A percentile compares a stretch with the other conserved stretches of the same genome.
phyloP scores from a whole-genome alignment of 2,797 vertebrate species.

The Neosalanx taihuensis region DNA sequence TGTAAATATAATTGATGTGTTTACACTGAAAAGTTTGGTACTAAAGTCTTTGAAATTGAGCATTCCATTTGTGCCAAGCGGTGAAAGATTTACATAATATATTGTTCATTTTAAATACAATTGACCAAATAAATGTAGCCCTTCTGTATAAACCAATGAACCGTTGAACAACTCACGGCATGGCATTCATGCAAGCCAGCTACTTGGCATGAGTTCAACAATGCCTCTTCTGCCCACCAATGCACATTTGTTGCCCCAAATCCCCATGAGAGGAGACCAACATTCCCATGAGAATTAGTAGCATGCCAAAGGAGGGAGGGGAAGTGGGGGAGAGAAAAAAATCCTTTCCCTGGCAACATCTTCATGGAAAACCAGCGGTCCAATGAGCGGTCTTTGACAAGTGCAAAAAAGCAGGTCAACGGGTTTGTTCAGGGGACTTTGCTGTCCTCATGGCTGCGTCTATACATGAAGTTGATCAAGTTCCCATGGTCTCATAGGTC shows the following conservation, averaged over 20 bases:
- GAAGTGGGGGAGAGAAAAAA: conserved; percentile 19
- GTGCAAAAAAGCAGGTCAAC: conserved; percentile 39
- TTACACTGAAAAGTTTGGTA: not conserved
- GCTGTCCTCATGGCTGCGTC: conserved; percentile 26
- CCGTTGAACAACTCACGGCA: not conserved
- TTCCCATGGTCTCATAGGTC: not conserved
- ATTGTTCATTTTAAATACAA: not conserved
- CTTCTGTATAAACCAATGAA: not conserved
- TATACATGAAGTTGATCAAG: conserved; percentile 56
- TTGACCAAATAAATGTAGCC: not conserved
- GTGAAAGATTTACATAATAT: not conserved
- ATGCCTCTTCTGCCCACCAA: not conserved
- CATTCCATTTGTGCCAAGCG: not conserved
- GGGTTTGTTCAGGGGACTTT: conserved; percentile 34
- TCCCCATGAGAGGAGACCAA: conserved; percentile 25
- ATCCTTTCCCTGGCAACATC: conserved; percentile 63
- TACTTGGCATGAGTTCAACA: not conserved
- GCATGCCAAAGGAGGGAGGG: conserved; percentile 54
- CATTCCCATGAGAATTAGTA: conserved; percentile 55
- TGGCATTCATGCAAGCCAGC: not conserved
- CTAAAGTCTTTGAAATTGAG: not conserved
- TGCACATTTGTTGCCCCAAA: conserved; percentile 34
- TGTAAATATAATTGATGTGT: not conserved
- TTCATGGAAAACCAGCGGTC: conserved; percentile 44
- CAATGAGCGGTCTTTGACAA: conserved; percentile 34